phyloP scores from a whole-genome alignment of 2,797 vertebrate species.

The Gephyroberyx darwinii region DNA sequence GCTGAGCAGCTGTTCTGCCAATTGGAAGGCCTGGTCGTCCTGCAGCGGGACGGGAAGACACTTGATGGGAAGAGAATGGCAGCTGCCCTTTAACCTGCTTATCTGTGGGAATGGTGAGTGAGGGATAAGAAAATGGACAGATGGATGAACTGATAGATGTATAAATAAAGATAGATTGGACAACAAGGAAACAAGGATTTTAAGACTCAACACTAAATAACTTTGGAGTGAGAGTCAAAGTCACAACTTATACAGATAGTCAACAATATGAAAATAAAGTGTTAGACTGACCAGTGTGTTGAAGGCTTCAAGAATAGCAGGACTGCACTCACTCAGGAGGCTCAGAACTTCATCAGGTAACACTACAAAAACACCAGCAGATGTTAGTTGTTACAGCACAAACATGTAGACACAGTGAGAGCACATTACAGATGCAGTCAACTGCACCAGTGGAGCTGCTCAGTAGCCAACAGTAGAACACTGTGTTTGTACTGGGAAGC shows the following conservation, averaged over 20 bases:
- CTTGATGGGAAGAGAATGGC: constrained; percentile 58
- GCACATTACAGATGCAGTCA: too few relatives aligned
- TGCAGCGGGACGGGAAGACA: constrained; percentile 72
- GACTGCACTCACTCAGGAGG: constrained; percentile 81
- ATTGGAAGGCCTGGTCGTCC: constrained; percentile 75
- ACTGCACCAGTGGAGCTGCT: too few relatives aligned
- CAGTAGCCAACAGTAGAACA: too few relatives aligned
- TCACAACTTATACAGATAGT: background rate
- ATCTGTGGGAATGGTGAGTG: constrained; percentile 45
- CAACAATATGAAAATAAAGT: background rate
- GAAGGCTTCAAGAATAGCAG: constrained; percentile 79
- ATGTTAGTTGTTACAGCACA: too few relatives aligned
- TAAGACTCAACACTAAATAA: too few relatives aligned
- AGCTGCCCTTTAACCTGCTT: constrained; percentile 35
- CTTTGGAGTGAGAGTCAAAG: too few relatives aligned
- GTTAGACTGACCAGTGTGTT: constrained; percentile 82
- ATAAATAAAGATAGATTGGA: background rate
- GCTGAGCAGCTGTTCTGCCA: constrained; percentile 80
- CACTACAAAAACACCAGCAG: constrained; percentile 72
- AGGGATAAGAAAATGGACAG: background rate
- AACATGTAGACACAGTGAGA: too few relatives aligned
- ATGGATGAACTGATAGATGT: background rate
- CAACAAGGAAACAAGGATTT: too few relatives aligned
- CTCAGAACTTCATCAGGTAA: constrained; percentile 80
- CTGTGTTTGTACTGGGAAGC: too few relatives aligned